Evolutionary conservation across 2,797 vertebrate genomes (phyloP).

Genomic region (Melanotaenia maccullochi): DNA sequence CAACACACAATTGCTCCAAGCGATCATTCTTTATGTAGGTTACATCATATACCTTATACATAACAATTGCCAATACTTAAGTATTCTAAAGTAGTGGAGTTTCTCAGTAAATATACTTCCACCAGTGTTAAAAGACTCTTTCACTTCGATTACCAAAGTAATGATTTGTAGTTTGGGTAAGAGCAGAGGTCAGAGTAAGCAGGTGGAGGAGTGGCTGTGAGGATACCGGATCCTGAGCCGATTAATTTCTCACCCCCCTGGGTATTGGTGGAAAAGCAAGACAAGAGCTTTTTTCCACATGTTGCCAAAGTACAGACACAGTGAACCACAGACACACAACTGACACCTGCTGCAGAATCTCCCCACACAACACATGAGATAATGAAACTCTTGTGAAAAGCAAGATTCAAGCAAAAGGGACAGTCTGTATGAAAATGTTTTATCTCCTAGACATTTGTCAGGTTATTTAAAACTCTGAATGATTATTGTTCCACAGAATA

Average conservation of each 20-base stretch:
- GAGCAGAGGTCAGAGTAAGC: constrained; percentile 60
- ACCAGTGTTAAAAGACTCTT: background rate
- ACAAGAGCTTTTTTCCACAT: constrained; percentile 67
- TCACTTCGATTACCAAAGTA: constrained; percentile 33
- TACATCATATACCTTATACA: background rate
- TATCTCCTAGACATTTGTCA: background rate
- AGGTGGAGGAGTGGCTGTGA: constrained; percentile 31
- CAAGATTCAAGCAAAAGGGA: constrained; percentile 4
- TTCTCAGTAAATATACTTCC: background rate
- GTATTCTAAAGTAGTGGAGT: background rate
- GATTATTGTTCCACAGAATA: background rate
- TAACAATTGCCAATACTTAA: no score
- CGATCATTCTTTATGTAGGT: background rate
- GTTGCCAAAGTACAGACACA: constrained; percentile 65
- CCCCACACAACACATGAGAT: constrained; percentile 64
- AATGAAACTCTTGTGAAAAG: constrained; percentile 60
- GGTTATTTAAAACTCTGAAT: background rate
- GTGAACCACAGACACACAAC: constrained; percentile 49
- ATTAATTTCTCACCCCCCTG: constrained; percentile 74
- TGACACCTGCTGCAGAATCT: constrained; percentile 47
- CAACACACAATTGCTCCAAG: background rate
- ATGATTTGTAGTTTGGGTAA: constrained; percentile 19
- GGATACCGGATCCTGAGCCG: constrained; percentile 71
- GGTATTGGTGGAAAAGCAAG: constrained; percentile 60
- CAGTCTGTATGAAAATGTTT: background rate